These are phyloP conservation scores for Petrophora chlorosata DNA, from an alignment of 2,888 invertebrate species.

Conservation along the genomic window DNA sequence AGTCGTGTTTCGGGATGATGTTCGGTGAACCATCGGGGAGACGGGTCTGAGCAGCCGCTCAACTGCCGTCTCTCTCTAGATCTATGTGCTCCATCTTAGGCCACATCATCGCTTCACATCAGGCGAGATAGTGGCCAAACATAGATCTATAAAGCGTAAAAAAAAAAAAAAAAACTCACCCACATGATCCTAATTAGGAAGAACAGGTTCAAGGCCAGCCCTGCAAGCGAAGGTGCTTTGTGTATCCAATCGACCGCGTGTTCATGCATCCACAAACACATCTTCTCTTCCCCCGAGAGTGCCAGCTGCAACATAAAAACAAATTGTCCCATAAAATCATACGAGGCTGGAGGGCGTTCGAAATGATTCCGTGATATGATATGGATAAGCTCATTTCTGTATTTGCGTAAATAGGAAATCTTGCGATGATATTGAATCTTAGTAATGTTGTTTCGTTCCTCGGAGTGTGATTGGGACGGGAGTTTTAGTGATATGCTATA, in stretches of 20 bases:
- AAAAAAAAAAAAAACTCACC: constrained; percentile 89
- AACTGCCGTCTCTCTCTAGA: too few relatives aligned
- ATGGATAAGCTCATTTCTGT: constrained; percentile 13
- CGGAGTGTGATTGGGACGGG: neutral
- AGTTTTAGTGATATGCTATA: too few relatives aligned
- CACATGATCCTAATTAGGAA: constrained; percentile 95
- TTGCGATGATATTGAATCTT: constrained; percentile 12
- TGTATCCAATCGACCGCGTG: constrained; percentile 94
- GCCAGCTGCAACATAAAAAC: constrained; percentile 54
- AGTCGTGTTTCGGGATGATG: too few relatives aligned
- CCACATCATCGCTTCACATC: too few relatives aligned
- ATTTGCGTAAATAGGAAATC: constrained; percentile 11
- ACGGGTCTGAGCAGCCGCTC: too few relatives aligned
- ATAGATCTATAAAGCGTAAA: too few relatives aligned
- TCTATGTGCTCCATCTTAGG: too few relatives aligned
- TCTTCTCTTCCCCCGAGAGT: constrained; percentile 72
- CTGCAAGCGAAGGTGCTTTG: constrained; percentile 91
- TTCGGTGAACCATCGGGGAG: too few relatives aligned
- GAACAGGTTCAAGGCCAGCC: constrained; percentile 91
- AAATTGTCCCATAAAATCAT: constrained; percentile 29
- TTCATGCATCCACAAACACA: constrained; percentile 92
- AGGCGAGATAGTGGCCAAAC: too few relatives aligned
- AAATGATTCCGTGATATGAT: constrained; percentile 14
- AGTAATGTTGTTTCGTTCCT: constrained; percentile 11
- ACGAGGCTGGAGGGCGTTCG: constrained; percentile 5